Conservation (phyloP, 2,888 invertebrate genomes). For the Schrankia costaestrigalis region DNA sequence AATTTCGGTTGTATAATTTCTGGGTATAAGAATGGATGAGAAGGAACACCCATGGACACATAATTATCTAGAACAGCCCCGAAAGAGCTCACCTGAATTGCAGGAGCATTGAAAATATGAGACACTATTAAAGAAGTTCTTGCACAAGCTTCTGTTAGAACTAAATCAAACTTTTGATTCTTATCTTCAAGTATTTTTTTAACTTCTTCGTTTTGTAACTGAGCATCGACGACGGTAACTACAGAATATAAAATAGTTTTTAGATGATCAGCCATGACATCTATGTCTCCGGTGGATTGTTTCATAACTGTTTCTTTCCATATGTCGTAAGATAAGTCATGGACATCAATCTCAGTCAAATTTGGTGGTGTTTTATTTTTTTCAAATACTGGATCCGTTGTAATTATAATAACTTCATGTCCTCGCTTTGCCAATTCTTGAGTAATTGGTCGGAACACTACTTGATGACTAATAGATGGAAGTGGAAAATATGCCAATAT, state of each 20-base stretch:
- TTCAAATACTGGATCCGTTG: slow-evolving; percentile 42
- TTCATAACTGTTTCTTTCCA: slow-evolving; percentile 18
- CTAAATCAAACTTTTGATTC: slow-evolving; percentile 27
- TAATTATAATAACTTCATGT: slow-evolving; percentile 54
- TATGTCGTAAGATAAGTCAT: slow-evolving; percentile 36
- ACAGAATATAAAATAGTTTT: neutral
- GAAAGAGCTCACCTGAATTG: slow-evolving; percentile 45
- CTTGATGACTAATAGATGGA: slow-evolving; percentile 49
- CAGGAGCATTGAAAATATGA: slow-evolving; percentile 40
- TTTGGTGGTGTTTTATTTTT: slow-evolving; percentile 34
- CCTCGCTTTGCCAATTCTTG: slow-evolving; percentile 49
- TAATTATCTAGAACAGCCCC: slow-evolving; percentile 18
- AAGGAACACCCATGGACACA: slow-evolving; percentile 31
- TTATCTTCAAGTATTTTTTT: slow-evolving; percentile 5
- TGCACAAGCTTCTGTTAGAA: slow-evolving; percentile 38
- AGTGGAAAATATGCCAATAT: slow-evolving; percentile 39
- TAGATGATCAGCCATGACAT: slow-evolving; percentile 2
- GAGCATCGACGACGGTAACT: neutral
- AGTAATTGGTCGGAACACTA: slow-evolving; percentile 41
- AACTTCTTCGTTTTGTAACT: slow-evolving; percentile 3
- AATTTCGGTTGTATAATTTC: slow-evolving; percentile 12
- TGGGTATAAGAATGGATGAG: slow-evolving; percentile 40
- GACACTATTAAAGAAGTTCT: slow-evolving; percentile 31
- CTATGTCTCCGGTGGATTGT: slow-evolving; percentile 6
- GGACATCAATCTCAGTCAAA: slow-evolving; percentile 52